These are phyloP conservation scores for Actinernus sp. DNA, from an alignment of 92 coral and sea anemone genomes.

Conservation along the genomic window DNA sequence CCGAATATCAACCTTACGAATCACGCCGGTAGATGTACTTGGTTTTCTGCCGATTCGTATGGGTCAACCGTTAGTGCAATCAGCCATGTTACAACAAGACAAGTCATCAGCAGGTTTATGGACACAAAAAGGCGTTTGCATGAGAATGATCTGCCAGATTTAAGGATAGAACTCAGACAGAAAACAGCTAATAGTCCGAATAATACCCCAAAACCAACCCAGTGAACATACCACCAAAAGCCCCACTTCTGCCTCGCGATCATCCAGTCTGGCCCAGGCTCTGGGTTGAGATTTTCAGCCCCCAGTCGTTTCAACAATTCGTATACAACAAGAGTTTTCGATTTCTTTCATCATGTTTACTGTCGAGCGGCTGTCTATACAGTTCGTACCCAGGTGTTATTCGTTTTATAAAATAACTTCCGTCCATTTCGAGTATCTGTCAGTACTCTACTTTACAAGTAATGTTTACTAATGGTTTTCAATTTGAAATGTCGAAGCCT, in stretches of 20 bases:
- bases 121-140: slow-evolving; percentile 46
- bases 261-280: slow-evolving; percentile 69
- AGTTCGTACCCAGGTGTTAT: too few species aligned
- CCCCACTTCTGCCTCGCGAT: slow-evolving; percentile 66
- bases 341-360: slow-evolving; percentile 4
- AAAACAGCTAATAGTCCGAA: slow-evolving; percentile 37
- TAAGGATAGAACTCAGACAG: slow-evolving; percentile 36
- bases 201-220: slow-evolving; percentile 60
- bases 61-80: slow-evolving; percentile 57
- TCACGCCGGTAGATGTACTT: slow-evolving; percentile 30
- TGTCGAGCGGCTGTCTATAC: too few species aligned
- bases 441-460: too few species aligned
- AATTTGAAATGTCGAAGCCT: too few species aligned
- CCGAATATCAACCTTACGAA: slow-evolving; percentile 35
- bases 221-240: slow-evolving; percentile 63
- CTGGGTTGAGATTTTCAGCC: slow-evolving; percentile 30
- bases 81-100: slow-evolving; percentile 51
- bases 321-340: not conserved
- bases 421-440: too few species aligned
- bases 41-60: slow-evolving; percentile 62
- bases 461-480: too few species aligned
- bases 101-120: slow-evolving; percentile 37
- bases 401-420: too few species aligned
- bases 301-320: not conserved
- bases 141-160: slow-evolving; percentile 21